phyloP scores from a whole-genome alignment of 1,140 invertebrate genomes.

The Drosophila ogumai region DNA sequence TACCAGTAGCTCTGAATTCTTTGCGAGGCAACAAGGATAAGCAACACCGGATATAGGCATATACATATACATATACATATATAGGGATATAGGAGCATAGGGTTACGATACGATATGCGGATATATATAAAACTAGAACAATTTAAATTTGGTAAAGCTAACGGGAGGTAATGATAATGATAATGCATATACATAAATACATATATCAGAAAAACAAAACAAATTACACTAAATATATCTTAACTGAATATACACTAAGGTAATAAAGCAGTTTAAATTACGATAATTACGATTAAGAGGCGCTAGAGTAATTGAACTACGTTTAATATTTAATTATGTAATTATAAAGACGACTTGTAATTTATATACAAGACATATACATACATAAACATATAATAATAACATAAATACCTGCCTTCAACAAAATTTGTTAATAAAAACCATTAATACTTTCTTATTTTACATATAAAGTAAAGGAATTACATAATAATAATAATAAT shows the following conservation, averaged over 20 bases:
- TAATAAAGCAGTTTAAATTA: slow-evolving; percentile 71
- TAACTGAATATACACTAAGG: slow-evolving; percentile 72
- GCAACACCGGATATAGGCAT: slow-evolving; percentile 13
- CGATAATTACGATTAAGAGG: slow-evolving; percentile 58
- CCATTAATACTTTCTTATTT: slow-evolving; percentile 81
- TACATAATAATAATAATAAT: slow-evolving; percentile 65
- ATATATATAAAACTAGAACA: slow-evolving; percentile 46
- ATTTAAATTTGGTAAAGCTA: slow-evolving; percentile 49
- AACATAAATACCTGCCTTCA: slow-evolving; percentile 81
- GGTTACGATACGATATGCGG: slow-evolving; percentile 8
- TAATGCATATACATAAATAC: slow-evolving; percentile 46
- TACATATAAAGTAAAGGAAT: slow-evolving; percentile 82
- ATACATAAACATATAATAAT: slow-evolving; percentile 76
- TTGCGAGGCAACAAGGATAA: slow-evolving; percentile 46
- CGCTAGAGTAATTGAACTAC: slow-evolving; percentile 72
- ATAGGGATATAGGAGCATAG: slow-evolving; percentile 11
- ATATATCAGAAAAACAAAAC: slow-evolving; percentile 28
- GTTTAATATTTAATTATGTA: slow-evolving; percentile 67
- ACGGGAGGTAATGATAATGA: slow-evolving; percentile 45
- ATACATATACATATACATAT: neutral
- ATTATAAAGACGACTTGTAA: slow-evolving; percentile 76
- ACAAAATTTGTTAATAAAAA: slow-evolving; percentile 80
- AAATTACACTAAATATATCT: slow-evolving; percentile 53
- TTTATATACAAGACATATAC: slow-evolving; percentile 78
- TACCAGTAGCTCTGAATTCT: slow-evolving; percentile 60